These are phyloP conservation scores for Andrena cerasifolii DNA, from an alignment of 1,140 invertebrate species.

Conservation along the genomic window DNA sequence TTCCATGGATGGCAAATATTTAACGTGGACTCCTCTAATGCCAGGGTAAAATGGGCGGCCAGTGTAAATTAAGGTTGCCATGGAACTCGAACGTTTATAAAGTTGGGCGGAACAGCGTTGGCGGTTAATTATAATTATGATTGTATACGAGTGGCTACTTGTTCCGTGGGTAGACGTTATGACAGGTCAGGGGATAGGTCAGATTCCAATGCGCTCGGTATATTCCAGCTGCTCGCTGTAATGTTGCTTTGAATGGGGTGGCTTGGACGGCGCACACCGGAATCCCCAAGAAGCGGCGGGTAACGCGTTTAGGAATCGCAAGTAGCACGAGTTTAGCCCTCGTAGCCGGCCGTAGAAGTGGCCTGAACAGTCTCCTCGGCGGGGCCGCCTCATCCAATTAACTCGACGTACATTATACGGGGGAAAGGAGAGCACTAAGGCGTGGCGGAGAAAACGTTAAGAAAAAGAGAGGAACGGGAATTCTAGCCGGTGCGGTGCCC, in stretches of 20 bases:
- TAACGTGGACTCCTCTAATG: not conserved
- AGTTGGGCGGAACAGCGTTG: not conserved
- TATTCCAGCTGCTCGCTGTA: not conserved
- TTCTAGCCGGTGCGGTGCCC: slow-evolving; percentile 29
- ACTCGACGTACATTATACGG: slow-evolving; percentile 63
- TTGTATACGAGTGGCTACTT: no score
- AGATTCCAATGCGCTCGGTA: not conserved
- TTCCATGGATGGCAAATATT: not conserved
- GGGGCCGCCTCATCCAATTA: slow-evolving; percentile 65
- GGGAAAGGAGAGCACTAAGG: slow-evolving; percentile 47
- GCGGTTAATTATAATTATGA: not conserved
- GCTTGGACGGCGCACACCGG: not conserved
- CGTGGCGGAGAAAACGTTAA: slow-evolving; percentile 53
- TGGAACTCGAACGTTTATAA: not conserved
- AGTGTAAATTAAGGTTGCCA: not conserved
- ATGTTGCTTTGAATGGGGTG: not conserved
- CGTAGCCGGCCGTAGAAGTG: slow-evolving; percentile 35
- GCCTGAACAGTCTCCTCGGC: slow-evolving; percentile 60
- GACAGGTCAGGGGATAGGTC: not conserved
- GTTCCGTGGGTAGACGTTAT: no score
- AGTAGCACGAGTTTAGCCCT: slow-evolving; percentile 34
- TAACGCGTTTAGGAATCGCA: slow-evolving; percentile 57
- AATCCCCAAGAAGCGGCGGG: not conserved
- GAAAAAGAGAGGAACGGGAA: slow-evolving; percentile 50
- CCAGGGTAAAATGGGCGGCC: not conserved